Base-by-base conservation (phyloP, 2,113 vertebrate genomes). In the Alosa alosa region DNA sequence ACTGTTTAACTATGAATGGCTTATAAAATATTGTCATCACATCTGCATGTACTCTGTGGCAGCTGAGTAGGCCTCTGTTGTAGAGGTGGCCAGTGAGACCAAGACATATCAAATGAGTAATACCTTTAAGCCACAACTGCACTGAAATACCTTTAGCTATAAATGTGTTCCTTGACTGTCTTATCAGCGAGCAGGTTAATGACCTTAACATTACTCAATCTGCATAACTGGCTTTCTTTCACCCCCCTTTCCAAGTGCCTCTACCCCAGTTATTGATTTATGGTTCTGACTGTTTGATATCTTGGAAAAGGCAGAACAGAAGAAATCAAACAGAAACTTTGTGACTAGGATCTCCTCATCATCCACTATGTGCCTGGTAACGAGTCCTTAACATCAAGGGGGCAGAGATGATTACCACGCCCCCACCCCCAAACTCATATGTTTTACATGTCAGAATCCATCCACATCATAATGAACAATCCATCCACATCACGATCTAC, bases 11-110 rank as follows among this genome's bases (percentile, higher is more conserved):
- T 60, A 60, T 60, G 20, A 18, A 60, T 22, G 55, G 55, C 55
- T 22, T 60, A 60, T 60, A 22, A 60, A 60, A 60, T 60, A 60
- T 60, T 60, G 55, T 60, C 55, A 60, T 60, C 55, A 60, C 55
- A 60, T 60, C 55, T 60, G 55, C 55, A 60, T 60, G 55, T 57
- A 22, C 55, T 57, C 18, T 57, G 50, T 52, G 55, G 3, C 55
- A 60, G 55, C 55, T 60, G 18, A 60, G 55, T 5, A 90, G 90
- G 90, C 86, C 87, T 94, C 92, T 94, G 94, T 95, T 92, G 91
- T 86, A 87, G 90, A 92, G 84, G 5, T 60, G 20, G 55, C 18
- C 55, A 60, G 55, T 60, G 55, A 60, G 55, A 60, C 20, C 55
- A 22, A 60, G 52, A 1, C 52, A 55, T 55, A 60, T 60, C 55